A percentile compares a stretch with the other conserved stretches of the same genome.
Conservation (phyloP, 2,797 vertebrate genomes). For the Myiotriccus ornatus region DNA sequence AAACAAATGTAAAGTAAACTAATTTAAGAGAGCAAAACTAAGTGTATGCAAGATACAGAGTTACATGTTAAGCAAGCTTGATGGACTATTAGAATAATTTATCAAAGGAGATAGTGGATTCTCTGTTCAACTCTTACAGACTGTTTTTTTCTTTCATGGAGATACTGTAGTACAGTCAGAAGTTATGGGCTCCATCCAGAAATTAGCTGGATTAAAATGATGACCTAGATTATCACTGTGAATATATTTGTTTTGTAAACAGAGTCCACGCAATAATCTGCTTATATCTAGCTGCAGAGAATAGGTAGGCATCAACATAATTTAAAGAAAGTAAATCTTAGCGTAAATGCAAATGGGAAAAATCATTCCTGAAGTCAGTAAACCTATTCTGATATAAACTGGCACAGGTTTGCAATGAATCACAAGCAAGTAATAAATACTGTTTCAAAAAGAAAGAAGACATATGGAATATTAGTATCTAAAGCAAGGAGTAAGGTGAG, state of each 20-base stretch:
- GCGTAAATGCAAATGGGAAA: not conserved
- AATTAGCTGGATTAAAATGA: slow-evolving; percentile 35
- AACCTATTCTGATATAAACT: not conserved
- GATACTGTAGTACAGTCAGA: not conserved
- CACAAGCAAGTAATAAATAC: not conserved
- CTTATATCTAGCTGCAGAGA: not conserved
- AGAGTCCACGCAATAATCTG: not conserved
- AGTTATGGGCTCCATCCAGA: not conserved
- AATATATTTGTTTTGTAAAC: slow-evolving; percentile 34
- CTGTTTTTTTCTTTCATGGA: not conserved
- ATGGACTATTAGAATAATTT: not conserved
- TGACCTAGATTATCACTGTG: slow-evolving; percentile 23
- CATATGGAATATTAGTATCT: not conserved
- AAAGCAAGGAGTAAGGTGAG: slow-evolving; percentile 18
- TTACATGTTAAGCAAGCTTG: not conserved
- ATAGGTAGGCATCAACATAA: not conserved
- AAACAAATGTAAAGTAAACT: not conserved
- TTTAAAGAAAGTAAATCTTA: slow-evolving; percentile 3
- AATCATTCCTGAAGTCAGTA: not conserved
- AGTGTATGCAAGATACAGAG: not conserved
- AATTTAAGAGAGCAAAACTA: not conserved
- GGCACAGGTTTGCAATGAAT: not conserved
- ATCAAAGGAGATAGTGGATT: not conserved
- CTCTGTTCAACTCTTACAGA: not conserved
- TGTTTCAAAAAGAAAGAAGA: not conserved